Evolutionary conservation across 2,113 vertebrate species (phyloP).

Genomic region (Verasper variegatus): DNA sequence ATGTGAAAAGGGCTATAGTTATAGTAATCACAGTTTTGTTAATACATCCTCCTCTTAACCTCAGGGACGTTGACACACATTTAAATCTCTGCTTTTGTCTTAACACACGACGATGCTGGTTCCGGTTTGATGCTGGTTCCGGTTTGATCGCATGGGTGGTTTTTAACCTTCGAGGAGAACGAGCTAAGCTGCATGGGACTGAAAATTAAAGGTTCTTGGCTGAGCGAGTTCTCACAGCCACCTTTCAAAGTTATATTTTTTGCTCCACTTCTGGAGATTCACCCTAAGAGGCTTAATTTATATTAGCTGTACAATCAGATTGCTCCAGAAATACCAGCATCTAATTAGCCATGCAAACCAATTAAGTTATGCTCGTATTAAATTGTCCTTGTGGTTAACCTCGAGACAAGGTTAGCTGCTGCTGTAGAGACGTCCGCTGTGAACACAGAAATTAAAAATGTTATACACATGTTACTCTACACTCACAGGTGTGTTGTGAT

Average conservation of each 20-base stretch:
- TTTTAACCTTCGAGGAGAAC: slow-evolving; percentile 44
- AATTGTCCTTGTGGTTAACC: slow-evolving; percentile 49
- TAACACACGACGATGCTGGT: neutral
- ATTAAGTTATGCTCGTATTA: slow-evolving; percentile 52
- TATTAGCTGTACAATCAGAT: slow-evolving; percentile 69
- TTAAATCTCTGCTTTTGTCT: slow-evolving; percentile 4
- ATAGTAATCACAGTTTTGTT: no score
- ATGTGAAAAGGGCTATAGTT: no score
- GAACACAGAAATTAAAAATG: no score
- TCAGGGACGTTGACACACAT: neutral
- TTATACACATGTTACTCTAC: no score
- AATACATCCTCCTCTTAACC: no score
- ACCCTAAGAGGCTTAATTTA: slow-evolving; percentile 71
- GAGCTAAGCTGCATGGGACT: slow-evolving; percentile 28
- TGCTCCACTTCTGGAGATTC: slow-evolving; percentile 50
- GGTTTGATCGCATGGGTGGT: neutral
- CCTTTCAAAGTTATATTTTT: slow-evolving; percentile 61
- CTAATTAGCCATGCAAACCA: slow-evolving; percentile 63
- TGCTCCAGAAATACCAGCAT: slow-evolving; percentile 62
- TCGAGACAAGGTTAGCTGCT: neutral
- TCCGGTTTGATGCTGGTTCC: neutral
- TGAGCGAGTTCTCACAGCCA: slow-evolving; percentile 52
- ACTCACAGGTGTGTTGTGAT: no score
- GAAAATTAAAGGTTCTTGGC: slow-evolving; percentile 32
- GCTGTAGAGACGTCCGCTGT: no score